phyloP scores from a whole-genome alignment of 1,140 invertebrate genomes.

The Sycophila sp. region DNA sequence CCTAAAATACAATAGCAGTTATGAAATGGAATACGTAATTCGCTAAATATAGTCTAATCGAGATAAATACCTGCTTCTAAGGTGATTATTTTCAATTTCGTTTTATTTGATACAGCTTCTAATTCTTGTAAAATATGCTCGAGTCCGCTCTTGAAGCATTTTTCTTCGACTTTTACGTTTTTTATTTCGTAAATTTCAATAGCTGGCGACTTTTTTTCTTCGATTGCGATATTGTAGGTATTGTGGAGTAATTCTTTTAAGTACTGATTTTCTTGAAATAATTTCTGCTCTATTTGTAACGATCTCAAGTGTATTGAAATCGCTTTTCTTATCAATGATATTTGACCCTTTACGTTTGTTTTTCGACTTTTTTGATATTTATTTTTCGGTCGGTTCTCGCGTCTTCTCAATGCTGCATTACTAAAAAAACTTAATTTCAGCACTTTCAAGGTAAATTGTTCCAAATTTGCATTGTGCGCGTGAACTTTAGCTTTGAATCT shows the following conservation, averaged over 20 bases:
- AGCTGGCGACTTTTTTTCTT: neutral
- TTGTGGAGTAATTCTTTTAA: slow-evolving; percentile 14
- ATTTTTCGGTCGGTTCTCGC: neutral
- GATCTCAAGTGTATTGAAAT: slow-evolving; percentile 13
- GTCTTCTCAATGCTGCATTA: too few species aligned
- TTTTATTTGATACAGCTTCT: neutral
- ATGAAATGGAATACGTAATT: too few species aligned
- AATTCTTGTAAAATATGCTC: neutral
- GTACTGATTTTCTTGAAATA: slow-evolving; percentile 17
- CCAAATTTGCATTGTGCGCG: neutral
- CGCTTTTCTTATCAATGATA: slow-evolving; percentile 12
- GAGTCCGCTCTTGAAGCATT: neutral
- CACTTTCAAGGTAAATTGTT: neutral
- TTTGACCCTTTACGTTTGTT: neutral
- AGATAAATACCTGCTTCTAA: neutral
- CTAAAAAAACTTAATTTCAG: slow-evolving; percentile 6
- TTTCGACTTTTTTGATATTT: neutral
- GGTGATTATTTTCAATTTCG: neutral
- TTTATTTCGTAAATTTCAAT: slow-evolving; percentile 1
- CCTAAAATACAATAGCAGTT: too few species aligned
- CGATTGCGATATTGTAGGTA: neutral
- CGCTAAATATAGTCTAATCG: too few species aligned
- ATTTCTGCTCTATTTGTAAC: neutral
- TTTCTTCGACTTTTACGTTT: neutral
- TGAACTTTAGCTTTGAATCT: neutral